Evolutionary conservation across 2,888 invertebrate species (phyloP), one percentile per base, ranked within the genome.

Genomic region (Tanytarsus gracilentus): DNA sequence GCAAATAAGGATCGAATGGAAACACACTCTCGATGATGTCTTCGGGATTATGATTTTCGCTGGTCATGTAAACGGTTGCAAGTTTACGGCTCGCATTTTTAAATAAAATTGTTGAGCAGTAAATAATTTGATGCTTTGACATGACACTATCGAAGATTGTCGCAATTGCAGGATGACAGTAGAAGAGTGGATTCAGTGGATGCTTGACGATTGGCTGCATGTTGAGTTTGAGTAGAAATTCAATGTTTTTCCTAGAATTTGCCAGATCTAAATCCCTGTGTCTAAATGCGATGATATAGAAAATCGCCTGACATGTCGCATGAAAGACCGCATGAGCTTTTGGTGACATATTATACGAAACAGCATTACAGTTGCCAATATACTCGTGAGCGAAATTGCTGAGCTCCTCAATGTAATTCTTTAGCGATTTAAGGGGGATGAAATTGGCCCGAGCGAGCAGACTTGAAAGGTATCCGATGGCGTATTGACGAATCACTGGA

Each of bases 201-300:
- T 88, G 86, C 0, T 88, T 88, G 1, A 96, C 87, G 26, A 98
- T 81, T 60, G 90, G 85, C 0, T 88, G 85, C 53, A 98, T 76
- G 71, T 93, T 90, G 25, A 96, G 76, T 23, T 84, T 83, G 69
- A 88, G 85, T 39, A 94, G 78, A 71, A 88, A 90, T 58, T 82
- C 76, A 53, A 91, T 72, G 73, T 86, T 86, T 70, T 83, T 83
- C 66, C 78, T 81, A 61, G 78, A 78, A 48, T 44, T 30, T 6
- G 27, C 14, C 11, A 40, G 4, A 44, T 91, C 83, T 65, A 97
- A 77, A 68, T 94, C 87, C 66, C 84, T 85, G 70, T 92, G 88
- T 62, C 93, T 83, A 71, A 95, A 96, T 0, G 90, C 87, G 62
- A 98, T 84, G 14, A 95, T 77, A 72, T 97, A 95, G 75, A 98